Evolutionary conservation across 2,113 vertebrate species (phyloP).

Genomic region (Nestor notabilis): DNA sequence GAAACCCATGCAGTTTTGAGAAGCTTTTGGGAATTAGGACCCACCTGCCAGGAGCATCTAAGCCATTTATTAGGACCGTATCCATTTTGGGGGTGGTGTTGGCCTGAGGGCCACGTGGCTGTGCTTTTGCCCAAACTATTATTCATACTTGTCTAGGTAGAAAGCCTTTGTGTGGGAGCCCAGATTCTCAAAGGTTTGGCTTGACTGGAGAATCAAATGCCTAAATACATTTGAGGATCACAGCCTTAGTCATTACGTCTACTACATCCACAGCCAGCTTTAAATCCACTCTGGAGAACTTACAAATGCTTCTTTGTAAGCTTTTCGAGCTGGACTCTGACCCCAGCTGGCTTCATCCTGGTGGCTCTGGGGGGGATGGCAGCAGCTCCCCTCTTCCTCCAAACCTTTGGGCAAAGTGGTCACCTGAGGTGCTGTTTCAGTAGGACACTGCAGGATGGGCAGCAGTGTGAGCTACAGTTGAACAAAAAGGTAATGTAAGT

Average conservation of each 20-base stretch:
- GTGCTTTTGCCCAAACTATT: background rate
- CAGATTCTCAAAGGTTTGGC: constrained; percentile 27
- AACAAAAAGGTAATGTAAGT: background rate
- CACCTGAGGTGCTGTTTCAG: background rate
- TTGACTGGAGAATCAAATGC: constrained; percentile 11
- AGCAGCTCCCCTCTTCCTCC: background rate
- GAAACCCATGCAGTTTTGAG: background rate
- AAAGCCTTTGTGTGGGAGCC: background rate
- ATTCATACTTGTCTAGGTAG: background rate
- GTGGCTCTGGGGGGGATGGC: fast-evolving
- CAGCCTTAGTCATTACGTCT: background rate
- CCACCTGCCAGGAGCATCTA: background rate
- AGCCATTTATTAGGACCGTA: background rate
- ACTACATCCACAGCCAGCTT: background rate
- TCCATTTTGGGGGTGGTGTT: background rate
- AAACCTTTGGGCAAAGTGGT: background rate
- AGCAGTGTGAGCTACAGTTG: background rate
- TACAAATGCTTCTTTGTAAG: constrained; percentile 21
- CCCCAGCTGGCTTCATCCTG: background rate
- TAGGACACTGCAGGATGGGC: background rate
- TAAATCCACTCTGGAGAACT: constrained; percentile 11
- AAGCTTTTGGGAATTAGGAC: background rate
- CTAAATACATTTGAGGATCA: background rate
- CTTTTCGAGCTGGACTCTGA: background rate
- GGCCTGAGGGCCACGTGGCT: background rate